Percentiles rank a stretch among this genome's conserved stretches.
Evolutionary conservation across 2,888 invertebrate genomes (phyloP).

Genomic region (Exocentrus adspersus): DNA sequence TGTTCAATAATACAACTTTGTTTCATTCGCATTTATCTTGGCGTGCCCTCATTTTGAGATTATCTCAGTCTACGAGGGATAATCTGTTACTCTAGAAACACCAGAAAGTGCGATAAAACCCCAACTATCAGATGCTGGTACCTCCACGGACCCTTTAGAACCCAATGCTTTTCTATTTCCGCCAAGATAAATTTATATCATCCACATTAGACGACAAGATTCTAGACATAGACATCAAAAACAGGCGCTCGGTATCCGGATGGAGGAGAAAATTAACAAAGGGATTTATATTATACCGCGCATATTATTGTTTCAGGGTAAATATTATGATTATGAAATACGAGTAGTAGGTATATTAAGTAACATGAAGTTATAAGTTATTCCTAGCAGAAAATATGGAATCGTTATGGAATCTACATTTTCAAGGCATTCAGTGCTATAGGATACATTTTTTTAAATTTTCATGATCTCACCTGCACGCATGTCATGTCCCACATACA

Average conservation of each 20-base stretch:
- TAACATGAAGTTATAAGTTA: too few species aligned
- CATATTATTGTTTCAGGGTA: background rate
- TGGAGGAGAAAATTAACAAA: conserved; percentile 13
- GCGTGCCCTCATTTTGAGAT: conserved; percentile 22
- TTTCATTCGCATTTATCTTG: too few species aligned
- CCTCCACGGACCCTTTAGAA: conserved; percentile 44
- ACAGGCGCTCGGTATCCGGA: conserved; percentile 23
- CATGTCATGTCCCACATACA: conserved; percentile 1
- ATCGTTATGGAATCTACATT: too few species aligned
- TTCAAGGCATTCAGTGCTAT: too few species aligned
- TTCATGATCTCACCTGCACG: background rate
- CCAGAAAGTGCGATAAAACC: conserved; percentile 44
- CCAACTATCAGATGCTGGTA: conserved; percentile 54
- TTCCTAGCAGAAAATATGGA: too few species aligned
- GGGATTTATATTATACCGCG: conserved; percentile 1
- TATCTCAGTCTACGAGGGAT: conserved; percentile 33
- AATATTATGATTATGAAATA: too few species aligned
- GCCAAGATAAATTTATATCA: conserved; percentile 34
- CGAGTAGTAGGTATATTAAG: too few species aligned
- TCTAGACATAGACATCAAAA: conserved; percentile 37
- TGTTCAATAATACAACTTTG: too few species aligned
- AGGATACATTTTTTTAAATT: background rate
- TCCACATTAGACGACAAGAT: conserved; percentile 36
- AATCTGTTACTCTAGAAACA: conserved; percentile 45
- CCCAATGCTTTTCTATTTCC: conserved; percentile 47